Conservation (phyloP, 2,888 invertebrate species). For the Drosophila limbata region DNA sequence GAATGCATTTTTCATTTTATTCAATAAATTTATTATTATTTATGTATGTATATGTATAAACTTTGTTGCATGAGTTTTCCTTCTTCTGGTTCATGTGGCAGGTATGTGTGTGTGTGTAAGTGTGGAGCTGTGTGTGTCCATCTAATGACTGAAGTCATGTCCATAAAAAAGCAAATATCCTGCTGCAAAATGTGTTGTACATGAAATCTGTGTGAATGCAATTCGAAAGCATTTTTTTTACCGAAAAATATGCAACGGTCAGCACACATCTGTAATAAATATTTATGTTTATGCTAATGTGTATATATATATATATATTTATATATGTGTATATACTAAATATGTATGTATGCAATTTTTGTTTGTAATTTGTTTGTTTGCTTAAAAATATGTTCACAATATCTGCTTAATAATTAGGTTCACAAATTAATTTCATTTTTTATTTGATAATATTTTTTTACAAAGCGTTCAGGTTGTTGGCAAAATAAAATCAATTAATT, state of each 20-base stretch:
- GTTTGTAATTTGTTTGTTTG: slow-evolving; percentile 51
- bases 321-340: slow-evolving; percentile 16
- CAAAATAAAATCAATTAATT: slow-evolving; percentile 55
- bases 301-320: slow-evolving; percentile 54
- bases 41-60: slow-evolving; percentile 50
- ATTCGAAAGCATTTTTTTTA: slow-evolving; percentile 33
- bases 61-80: slow-evolving; percentile 32
- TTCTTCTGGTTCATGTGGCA: slow-evolving; percentile 7
- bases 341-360: slow-evolving; percentile 52
- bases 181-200: slow-evolving; percentile 30
- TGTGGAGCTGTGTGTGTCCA: slow-evolving; percentile 27
- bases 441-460: slow-evolving; percentile 40
- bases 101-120: slow-evolving; percentile 18
- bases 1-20: slow-evolving; percentile 75
- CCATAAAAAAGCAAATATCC: slow-evolving; percentile 35
- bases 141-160: slow-evolving; percentile 35
- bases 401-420: slow-evolving; percentile 72
- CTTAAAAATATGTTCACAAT: slow-evolving; percentile 76
- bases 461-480: slow-evolving; percentile 76
- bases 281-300: slow-evolving; percentile 50
- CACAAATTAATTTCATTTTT: slow-evolving; percentile 54
- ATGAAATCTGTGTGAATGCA: slow-evolving; percentile 30
- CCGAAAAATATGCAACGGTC: slow-evolving; percentile 45
- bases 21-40: slow-evolving; percentile 70
- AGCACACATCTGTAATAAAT: slow-evolving; percentile 40